Base-by-base conservation (phyloP, 2,113 vertebrate species). In the Jaculus jaculus region DNA sequence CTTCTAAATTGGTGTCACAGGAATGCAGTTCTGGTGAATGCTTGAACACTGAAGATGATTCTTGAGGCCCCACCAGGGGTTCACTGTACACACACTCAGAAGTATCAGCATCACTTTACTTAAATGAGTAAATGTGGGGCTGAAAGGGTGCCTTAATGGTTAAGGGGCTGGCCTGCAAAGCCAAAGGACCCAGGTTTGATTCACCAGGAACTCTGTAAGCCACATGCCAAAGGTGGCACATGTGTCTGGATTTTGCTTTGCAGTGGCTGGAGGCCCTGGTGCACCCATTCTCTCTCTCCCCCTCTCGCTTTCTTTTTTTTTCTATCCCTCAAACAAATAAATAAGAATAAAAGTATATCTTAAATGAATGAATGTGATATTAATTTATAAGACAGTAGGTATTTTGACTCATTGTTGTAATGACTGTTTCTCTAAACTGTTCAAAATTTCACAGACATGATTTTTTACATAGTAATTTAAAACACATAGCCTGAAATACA, bases 401-500 rank as follows among this genome's bases (percentile, higher is more conserved):
- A 85, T 71, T 87, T 34, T 66, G n/a, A 20, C n/a, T 26, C 15
- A 85, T 74, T 23, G 24, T 74, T 92, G 89, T 89, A 73, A 89
- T 87, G 51, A 73, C 75, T 23, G 72, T 92, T 86, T 87, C 58
- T 87, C 28, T 87, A 80, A 87, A 3, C 23, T 87, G 24, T 80
- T 79, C 61, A 90, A 69, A 79, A 21, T 79, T 26, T 80, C 60
- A 73, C 17, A 85, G n/a, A n/a, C 34, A n/a, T 24, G 89, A 68
- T 42, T 86, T 75, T 94, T 84, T 93, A 92, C 60, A 77, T 1
- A 68, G 12, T 80, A 34, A 87, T 13, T 5, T 87, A 89, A 91
- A 92, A 82, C 68, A 73, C 34, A 12, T 60, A 32, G 4, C 20
- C 16, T 84, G 60, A 74, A 91, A 80, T 83, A 71, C 82, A 90